Evolutionary conservation across 2,797 vertebrate species (phyloP).

Genomic region (Sylvilagus floridanus): DNA sequence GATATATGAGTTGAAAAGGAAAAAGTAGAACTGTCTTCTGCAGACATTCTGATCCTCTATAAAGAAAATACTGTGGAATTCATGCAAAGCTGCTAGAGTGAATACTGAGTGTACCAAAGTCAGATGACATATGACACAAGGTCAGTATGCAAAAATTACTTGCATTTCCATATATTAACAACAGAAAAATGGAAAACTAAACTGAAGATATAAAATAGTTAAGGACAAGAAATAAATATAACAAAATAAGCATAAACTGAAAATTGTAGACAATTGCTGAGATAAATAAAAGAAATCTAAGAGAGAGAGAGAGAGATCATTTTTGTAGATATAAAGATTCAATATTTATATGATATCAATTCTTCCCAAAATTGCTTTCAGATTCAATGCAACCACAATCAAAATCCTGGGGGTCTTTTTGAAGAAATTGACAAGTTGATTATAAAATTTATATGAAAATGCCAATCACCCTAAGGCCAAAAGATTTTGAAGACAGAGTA

Average conservation of each 20-base stretch:
- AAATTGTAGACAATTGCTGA: background rate
- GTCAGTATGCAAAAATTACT: background rate
- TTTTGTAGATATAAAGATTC: background rate
- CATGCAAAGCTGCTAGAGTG: background rate
- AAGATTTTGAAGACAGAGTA: background rate
- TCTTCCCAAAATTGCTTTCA: background rate
- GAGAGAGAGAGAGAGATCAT: background rate
- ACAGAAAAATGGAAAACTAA: background rate
- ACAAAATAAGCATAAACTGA: background rate
- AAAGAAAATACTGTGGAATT: background rate
- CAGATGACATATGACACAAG: background rate
- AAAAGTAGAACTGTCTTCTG: background rate
- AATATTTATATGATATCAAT: background rate
- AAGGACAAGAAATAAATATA: background rate
- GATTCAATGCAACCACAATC: background rate
- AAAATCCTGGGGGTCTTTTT: background rate
- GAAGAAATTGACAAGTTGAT: background rate
- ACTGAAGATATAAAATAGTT: background rate
- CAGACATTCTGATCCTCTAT: background rate
- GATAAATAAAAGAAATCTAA: background rate
- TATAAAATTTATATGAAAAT: background rate
- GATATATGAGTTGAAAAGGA: background rate
- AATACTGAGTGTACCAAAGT: background rate
- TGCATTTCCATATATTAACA: background rate
- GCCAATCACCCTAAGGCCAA: background rate